Conservation (phyloP, 2,797 vertebrate species). For the Acropternis orthonyx region DNA sequence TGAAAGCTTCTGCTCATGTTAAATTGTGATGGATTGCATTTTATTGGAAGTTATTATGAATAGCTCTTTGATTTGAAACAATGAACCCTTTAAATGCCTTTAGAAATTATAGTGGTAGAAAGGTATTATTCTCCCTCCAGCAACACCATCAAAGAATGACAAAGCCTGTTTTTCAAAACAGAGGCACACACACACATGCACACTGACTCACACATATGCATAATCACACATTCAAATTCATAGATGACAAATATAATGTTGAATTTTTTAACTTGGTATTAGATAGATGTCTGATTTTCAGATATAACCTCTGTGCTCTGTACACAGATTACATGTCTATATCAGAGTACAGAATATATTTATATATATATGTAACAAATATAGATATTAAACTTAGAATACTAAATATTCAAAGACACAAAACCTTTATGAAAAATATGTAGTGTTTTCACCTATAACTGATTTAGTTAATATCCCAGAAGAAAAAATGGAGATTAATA, state of each 20-base stretch:
- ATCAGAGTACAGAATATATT: not conserved
- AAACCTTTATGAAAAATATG: not conserved
- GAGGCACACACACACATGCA: not conserved
- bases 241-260: not conserved
- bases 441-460: not conserved
- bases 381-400: not conserved
- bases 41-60: conserved; percentile 49
- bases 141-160: not conserved
- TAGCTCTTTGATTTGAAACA: conserved; percentile 47
- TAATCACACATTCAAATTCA: not conserved
- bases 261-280: not conserved
- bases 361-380: not conserved
- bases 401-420: not conserved
- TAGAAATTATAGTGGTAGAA: not conserved
- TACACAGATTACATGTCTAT: not conserved
- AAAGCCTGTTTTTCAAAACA: not conserved
- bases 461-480: not conserved
- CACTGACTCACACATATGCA: too few relatives aligned
- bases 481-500: not conserved
- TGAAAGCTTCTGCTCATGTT: conserved; percentile 48
- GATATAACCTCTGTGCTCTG: not conserved
- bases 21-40: conserved; percentile 46
- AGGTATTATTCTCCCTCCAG: not conserved
- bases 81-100: conserved; percentile 37
- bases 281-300: not conserved